These are phyloP conservation scores for Aphidius gifuensis DNA, from an alignment of 1,140 invertebrate genomes.

Conservation along the genomic window DNA sequence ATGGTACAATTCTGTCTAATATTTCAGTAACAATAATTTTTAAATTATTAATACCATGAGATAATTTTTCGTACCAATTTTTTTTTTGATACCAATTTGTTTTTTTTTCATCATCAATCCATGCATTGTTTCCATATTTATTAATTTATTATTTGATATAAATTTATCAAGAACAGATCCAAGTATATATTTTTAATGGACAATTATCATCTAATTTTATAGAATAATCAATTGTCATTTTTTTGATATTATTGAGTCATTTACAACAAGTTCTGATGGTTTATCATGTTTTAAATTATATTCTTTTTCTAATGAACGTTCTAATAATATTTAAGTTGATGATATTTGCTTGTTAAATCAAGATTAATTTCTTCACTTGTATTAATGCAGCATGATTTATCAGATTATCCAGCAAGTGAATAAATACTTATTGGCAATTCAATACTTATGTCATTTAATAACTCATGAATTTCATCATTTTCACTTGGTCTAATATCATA, in stretches of 20 bases:
- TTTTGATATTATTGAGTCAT: too few species aligned
- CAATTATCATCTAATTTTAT: too few species aligned
- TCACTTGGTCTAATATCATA: slow-evolving; percentile 69
- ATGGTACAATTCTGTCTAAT: slow-evolving; percentile 64
- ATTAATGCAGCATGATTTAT: slow-evolving; percentile 35
- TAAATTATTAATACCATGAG: slow-evolving; percentile 62
- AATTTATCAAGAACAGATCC: too few species aligned
- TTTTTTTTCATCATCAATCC: slow-evolving; percentile 76
- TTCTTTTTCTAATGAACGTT: too few species aligned
- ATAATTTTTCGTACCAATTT: slow-evolving; percentile 68
- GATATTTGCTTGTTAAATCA: slow-evolving; percentile 71
- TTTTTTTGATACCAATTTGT: slow-evolving; percentile 68
- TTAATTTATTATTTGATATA: too few species aligned
- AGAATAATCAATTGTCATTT: too few species aligned
- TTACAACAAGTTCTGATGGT: too few species aligned
- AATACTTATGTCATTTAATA: slow-evolving; percentile 71
- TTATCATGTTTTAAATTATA: too few species aligned
- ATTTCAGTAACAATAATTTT: slow-evolving; percentile 66
- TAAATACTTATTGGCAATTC: slow-evolving; percentile 64
- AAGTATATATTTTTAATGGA: too few species aligned
- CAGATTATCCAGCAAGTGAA: slow-evolving; percentile 57
- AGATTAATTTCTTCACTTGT: slow-evolving; percentile 68
- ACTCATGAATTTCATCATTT: slow-evolving; percentile 67
- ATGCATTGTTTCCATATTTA: slow-evolving; percentile 63
- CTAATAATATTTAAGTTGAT: too few species aligned